These are phyloP conservation scores for Halocynthia roretzi DNA, from an alignment of 23 tunicate species.

Conservation along the genomic window DNA sequence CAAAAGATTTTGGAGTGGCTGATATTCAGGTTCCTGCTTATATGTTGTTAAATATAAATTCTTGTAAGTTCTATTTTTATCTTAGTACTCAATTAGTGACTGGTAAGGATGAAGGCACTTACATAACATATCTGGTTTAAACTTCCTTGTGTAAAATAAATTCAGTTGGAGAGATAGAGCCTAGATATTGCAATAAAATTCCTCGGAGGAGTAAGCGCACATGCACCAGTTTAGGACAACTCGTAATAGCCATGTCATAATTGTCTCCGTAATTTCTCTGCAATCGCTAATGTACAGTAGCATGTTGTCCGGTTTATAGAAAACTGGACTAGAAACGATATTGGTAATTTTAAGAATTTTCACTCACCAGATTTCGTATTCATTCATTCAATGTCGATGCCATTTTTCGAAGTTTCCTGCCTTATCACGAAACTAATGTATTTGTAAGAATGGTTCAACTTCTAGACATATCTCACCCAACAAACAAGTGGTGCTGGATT, in stretches of 20 bases:
- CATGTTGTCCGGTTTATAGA: not conserved
- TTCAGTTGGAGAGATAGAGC: not conserved
- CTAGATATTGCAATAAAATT: not conserved
- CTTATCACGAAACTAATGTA: slow-evolving; percentile 53
- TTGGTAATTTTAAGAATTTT: not conserved
- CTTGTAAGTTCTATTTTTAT: not conserved
- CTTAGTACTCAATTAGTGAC: too few relatives aligned
- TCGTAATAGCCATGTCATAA: too few relatives aligned
- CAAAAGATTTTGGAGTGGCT: slow-evolving; percentile 72
- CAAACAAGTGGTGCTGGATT: slow-evolving; percentile 16
- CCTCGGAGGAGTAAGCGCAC: too few relatives aligned
- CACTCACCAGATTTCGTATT: slow-evolving; percentile 28
- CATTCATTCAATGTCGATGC: slow-evolving; percentile 38
- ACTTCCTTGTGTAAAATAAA: not conserved
- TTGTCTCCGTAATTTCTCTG: too few relatives aligned
- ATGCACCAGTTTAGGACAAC: too few relatives aligned
- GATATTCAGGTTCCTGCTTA: slow-evolving; percentile 35
- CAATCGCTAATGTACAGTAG: too few relatives aligned
- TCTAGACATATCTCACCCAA: slow-evolving; percentile 9
- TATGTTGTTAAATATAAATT: not conserved
- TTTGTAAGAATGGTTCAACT: slow-evolving; percentile 52
- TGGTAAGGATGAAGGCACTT: not conserved
- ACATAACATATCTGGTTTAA: not conserved
- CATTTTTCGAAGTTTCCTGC: slow-evolving; percentile 30
- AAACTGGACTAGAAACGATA: not conserved